Evolutionary conservation across 2,113 vertebrate species (phyloP).

Genomic region (Oxygymnocypris stewartii): DNA sequence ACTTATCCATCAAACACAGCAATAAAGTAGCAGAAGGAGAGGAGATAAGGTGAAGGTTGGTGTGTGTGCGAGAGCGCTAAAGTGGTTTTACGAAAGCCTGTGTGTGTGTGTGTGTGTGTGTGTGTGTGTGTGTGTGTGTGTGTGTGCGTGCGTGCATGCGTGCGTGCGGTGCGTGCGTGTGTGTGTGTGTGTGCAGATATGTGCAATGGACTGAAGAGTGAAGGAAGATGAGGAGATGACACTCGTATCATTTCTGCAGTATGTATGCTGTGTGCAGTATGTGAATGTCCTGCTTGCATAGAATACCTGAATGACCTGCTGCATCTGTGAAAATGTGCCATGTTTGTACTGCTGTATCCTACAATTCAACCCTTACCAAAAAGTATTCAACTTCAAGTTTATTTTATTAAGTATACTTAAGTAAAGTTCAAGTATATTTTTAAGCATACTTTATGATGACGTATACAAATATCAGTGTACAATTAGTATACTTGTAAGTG

Average conservation of each 20-base stretch:
- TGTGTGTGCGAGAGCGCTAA: slow-evolving; percentile 9
- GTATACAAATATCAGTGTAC: no score
- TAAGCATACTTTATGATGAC: no score
- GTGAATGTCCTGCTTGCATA: neutral
- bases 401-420: no score
- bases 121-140: no score
- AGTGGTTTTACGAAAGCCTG: slow-evolving; percentile 26
- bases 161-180: no score
- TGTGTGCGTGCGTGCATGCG: no score
- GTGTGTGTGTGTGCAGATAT: neutral
- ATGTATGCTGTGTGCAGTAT: neutral
- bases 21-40: slow-evolving; percentile 34
- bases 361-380: neutral
- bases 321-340: no score
- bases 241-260: neutral
- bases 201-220: neutral
- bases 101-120: slow-evolving; percentile 1
- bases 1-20: slow-evolving; percentile 34
- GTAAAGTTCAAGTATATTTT: no score
- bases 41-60: slow-evolving; percentile 26
- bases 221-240: neutral
- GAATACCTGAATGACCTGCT: neutral
- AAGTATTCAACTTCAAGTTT: no score
- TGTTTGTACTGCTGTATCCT: neutral
- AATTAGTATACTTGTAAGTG: no score